Percentiles rank a stretch among this genome's conserved stretches.
These are phyloP conservation scores for Oscheius onirici DNA, from an alignment of 2,888 invertebrate genomes.

Conservation along the genomic window DNA sequence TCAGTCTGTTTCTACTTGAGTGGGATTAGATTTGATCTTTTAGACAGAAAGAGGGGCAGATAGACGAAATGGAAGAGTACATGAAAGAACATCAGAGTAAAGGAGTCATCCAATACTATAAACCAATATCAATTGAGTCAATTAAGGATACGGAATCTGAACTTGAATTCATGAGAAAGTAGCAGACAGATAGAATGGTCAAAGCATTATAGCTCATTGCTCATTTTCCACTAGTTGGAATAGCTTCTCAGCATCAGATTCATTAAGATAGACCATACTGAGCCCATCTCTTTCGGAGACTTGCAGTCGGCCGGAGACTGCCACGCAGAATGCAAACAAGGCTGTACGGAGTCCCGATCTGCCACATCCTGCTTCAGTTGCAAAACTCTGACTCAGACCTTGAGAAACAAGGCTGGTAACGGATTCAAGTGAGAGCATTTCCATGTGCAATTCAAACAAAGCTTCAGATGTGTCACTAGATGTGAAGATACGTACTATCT, in stretches of 20 bases:
- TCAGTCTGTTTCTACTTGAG: too few species aligned
- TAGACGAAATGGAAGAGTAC: too few species aligned
- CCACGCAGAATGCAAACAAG: conserved; percentile 64
- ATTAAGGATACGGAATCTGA: too few species aligned
- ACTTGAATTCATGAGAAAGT: too few species aligned
- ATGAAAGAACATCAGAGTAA: too few species aligned
- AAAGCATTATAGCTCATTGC: too few species aligned
- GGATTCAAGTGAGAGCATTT: conserved; percentile 62
- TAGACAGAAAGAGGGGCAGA: too few species aligned
- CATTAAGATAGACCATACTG: conserved; percentile 40
- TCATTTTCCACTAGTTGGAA: too few species aligned
- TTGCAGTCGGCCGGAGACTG: conserved; percentile 66
- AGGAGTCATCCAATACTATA: too few species aligned
- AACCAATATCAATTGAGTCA: too few species aligned
- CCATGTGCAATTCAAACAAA: too few species aligned
- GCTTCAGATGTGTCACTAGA: conserved; percentile 61
- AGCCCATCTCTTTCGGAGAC: conserved; percentile 55
- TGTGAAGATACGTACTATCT: conserved; percentile 69
- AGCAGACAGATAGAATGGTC: neutral
- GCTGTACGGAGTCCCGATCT: conserved; percentile 58
- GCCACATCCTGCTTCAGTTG: conserved; percentile 69
- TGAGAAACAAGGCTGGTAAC: conserved; percentile 66
- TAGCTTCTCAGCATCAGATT: neutral
- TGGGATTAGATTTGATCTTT: too few species aligned
- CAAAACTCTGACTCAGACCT: conserved; percentile 63